Evolutionary conservation across 2,797 vertebrate genomes (phyloP).

Genomic region (Enteromius radiatus): DNA sequence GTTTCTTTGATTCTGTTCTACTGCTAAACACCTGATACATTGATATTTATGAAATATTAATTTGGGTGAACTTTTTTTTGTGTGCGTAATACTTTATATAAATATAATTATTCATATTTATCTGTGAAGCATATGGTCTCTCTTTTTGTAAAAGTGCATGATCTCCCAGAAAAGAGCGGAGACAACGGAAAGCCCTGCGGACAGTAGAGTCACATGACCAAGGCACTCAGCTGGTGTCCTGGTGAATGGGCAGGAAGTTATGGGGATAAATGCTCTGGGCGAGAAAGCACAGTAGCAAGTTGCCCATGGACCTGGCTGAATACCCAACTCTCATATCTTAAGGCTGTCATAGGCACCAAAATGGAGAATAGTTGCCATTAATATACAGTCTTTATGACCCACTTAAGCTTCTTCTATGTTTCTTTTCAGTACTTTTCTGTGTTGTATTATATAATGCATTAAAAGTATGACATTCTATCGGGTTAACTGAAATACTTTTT

Average conservation of each 20-base stretch:
- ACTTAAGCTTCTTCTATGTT: background rate
- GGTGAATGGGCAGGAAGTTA: slow-evolving; percentile 46
- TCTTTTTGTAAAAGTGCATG: slow-evolving; percentile 19
- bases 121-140: slow-evolving; percentile 38
- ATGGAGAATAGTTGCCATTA: slow-evolving; percentile 13
- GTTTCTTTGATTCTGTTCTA: background rate
- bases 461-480: background rate
- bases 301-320: slow-evolving; percentile 60
- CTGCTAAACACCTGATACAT: background rate
- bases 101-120: background rate
- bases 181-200: slow-evolving; percentile 35
- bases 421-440: background rate
- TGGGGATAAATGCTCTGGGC: slow-evolving; percentile 53
- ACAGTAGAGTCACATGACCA: slow-evolving; percentile 48
- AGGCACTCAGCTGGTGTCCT: slow-evolving; percentile 54
- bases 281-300: slow-evolving; percentile 57
- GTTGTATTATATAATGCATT: background rate
- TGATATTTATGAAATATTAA: background rate
- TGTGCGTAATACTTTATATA: background rate
- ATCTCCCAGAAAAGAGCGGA: slow-evolving; percentile 24
- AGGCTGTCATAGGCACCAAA: slow-evolving; percentile 55
- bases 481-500: background rate
- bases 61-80: slow-evolving; percentile 13
- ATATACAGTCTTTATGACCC: slow-evolving; percentile 9
- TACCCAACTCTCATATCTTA: slow-evolving; percentile 64